Evolutionary conservation across 2,888 invertebrate genomes (phyloP).

Genomic region (Lasioglossum zephyrum): DNA sequence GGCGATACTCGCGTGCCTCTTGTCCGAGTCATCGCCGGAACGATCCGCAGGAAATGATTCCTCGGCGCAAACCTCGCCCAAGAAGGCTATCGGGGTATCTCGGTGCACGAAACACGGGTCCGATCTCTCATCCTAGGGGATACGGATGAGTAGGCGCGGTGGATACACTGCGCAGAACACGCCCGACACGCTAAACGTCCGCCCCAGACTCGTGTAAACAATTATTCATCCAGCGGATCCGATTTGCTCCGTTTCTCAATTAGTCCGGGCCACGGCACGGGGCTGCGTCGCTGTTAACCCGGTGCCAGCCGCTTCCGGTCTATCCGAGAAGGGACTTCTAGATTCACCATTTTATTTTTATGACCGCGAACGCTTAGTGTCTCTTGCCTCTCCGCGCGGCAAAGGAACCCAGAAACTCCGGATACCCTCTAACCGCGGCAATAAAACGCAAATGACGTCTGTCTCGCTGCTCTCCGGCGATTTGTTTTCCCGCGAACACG

Average conservation of each 20-base stretch:
- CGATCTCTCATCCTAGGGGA: conserved; percentile 58
- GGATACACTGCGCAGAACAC: conserved; percentile 70
- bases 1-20: conserved; percentile 24
- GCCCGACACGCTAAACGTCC: conserved; percentile 64
- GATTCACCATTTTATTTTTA: conserved; percentile 32
- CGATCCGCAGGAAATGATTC: conserved; percentile 45
- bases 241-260: conserved; percentile 67
- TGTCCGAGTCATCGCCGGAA: conserved; percentile 46
- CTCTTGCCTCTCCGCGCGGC: neutral
- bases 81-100: conserved; percentile 62
- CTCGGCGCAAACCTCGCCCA: conserved; percentile 29
- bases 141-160: conserved; percentile 69
- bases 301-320: conserved; percentile 57
- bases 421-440: neutral
- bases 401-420: neutral
- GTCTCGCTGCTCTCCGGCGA: conserved; percentile 1
- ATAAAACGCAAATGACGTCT: conserved; percentile 29
- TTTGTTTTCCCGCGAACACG: neutral
- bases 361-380: conserved; percentile 5
- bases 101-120: conserved; percentile 53
- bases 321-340: conserved; percentile 35
- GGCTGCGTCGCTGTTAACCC: conserved; percentile 44
- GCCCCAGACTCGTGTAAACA: conserved; percentile 68
- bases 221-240: conserved; percentile 68
- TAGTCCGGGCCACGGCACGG: conserved; percentile 34